Evolutionary conservation across 53 echinoderm and acorn worm species (phyloP).

Genomic region (Luidia sarsii): DNA sequence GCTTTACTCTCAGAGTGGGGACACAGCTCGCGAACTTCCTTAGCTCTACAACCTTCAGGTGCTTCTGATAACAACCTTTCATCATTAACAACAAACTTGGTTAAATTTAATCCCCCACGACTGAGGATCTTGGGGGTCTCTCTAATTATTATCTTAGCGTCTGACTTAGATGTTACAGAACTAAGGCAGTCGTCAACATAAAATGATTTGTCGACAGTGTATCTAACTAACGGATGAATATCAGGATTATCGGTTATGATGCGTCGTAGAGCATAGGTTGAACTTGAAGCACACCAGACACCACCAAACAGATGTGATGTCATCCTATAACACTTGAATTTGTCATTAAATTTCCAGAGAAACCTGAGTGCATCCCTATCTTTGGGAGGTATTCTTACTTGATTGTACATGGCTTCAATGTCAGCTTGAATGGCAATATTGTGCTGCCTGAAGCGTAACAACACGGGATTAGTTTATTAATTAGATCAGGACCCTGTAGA

Average conservation of each 20-base stretch:
- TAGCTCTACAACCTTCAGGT: not conserved
- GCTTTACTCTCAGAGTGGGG: no score
- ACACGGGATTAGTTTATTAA: slow-evolving; percentile 36
- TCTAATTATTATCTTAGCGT: no score
- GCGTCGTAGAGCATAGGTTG: not conserved
- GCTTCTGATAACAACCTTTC: not conserved
- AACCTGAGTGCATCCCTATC: slow-evolving; percentile 32
- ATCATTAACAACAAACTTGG: no score
- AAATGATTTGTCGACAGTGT: slow-evolving; percentile 8
- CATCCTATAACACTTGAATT: not conserved
- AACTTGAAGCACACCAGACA: no score
- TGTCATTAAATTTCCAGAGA: slow-evolving; percentile 1
- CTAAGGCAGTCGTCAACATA: slow-evolving; percentile 39
- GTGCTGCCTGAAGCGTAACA: no score
- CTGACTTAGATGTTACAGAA: not conserved
- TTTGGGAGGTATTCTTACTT: no score
- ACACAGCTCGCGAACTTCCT: slow-evolving; percentile 3
- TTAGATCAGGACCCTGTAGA: slow-evolving; percentile 50
- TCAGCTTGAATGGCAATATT: no score
- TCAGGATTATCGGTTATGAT: not conserved
- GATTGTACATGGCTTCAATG: no score
- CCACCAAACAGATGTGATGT: slow-evolving; percentile 19
- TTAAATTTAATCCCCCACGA: slow-evolving; percentile 22
- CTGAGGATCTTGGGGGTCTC: not conserved
- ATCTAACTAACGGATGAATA: slow-evolving; percentile 11